Evolutionary conservation across 2,888 invertebrate species (phyloP).

Genomic region (Machimus rusticus): DNA sequence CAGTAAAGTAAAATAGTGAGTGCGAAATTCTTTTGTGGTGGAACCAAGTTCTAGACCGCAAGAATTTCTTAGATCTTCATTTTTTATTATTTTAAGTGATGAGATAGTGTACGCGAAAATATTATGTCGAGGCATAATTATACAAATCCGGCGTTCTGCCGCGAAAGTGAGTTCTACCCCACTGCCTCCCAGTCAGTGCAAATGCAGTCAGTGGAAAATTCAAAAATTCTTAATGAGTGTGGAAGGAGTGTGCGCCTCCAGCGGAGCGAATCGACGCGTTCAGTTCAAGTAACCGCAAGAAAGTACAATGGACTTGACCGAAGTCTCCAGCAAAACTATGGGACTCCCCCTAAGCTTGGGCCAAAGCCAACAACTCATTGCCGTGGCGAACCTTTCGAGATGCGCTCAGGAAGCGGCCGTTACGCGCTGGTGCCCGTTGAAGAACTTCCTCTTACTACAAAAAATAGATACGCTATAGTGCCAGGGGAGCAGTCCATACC

Average conservation of each 20-base stretch:
- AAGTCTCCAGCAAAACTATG: conserved; percentile 49
- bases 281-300: conserved; percentile 52
- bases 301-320: conserved; percentile 47
- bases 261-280: conserved; percentile 62
- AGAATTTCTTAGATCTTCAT: not conserved
- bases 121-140: conserved; percentile 67
- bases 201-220: conserved; percentile 52
- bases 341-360: conserved; percentile 52
- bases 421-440: conserved; percentile 67
- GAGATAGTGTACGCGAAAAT: not conserved
- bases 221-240: conserved; percentile 54
- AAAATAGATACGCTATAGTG: conserved; percentile 58
- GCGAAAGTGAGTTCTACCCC: conserved; percentile 75
- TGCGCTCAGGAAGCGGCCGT: conserved; percentile 60
- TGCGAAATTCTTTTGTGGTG: not conserved
- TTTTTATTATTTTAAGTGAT: not conserved
- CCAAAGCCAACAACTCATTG: conserved; percentile 49
- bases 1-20: not conserved
- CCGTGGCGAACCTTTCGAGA: conserved; percentile 40
- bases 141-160: conserved; percentile 81
- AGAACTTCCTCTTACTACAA: conserved; percentile 54
- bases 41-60: not conserved
- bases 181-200: conserved; percentile 52
- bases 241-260: conserved; percentile 56
- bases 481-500: conserved; percentile 57